A percentile compares a stretch with the other conserved stretches of the same genome.
Conservation (phyloP, 2,113 vertebrate species). For the Parus major region DNA sequence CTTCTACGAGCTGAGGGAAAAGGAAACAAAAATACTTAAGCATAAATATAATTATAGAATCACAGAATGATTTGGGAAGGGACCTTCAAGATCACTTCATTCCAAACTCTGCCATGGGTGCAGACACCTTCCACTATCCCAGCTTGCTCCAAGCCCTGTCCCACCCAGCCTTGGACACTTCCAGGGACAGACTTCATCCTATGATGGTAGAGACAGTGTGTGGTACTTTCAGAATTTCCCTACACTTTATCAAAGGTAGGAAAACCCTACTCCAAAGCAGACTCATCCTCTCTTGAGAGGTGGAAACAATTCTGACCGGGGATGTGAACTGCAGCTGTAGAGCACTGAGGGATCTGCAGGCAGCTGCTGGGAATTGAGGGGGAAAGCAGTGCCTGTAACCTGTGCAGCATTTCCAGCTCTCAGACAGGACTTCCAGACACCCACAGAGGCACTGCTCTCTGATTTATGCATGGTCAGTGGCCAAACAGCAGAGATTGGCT, state of each 20-base stretch:
- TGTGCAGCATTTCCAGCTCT: accelerated
- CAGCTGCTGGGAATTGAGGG: neutral
- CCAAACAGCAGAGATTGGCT: neutral
- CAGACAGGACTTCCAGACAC: accelerated
- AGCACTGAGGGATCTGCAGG: accelerated
- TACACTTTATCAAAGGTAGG: neutral
- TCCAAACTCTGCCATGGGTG: neutral
- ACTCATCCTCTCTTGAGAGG: neutral
- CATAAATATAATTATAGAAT: neutral
- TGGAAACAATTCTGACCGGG: neutral
- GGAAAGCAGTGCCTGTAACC: neutral
- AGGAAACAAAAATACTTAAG: neutral
- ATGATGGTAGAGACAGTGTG: accelerated
- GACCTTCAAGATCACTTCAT: too few species aligned
- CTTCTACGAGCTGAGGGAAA: slow-evolving; percentile 71
- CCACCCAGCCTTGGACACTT: neutral
- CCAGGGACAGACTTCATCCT: neutral
- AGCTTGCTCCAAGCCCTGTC: accelerated
- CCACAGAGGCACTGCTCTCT: accelerated
- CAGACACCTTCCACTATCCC: neutral
- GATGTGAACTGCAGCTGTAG: neutral
- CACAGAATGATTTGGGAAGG: neutral
- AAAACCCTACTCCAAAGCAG: neutral
- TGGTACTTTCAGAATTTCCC: neutral
- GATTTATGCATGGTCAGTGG: accelerated